A percentile compares a stretch with the other conserved stretches of the same genome.
Evolutionary conservation across 23 tunicate genomes (phyloP).

Genomic region (Styela plicata): DNA sequence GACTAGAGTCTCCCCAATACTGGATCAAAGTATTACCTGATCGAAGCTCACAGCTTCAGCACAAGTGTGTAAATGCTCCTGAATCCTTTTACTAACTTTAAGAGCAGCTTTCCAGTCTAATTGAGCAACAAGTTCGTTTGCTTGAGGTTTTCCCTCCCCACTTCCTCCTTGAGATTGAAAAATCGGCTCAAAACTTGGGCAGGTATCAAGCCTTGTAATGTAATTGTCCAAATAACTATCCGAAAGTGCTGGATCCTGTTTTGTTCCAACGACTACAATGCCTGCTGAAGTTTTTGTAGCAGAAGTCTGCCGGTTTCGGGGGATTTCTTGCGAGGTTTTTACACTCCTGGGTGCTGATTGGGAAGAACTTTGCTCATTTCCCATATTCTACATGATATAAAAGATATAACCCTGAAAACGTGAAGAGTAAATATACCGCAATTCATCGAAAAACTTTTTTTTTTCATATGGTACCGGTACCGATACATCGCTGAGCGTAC

Average conservation of each 20-base stretch:
- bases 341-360: not conserved
- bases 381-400: constrained; percentile 15
- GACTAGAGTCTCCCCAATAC: no score
- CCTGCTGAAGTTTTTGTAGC: not conserved
- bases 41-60: constrained; percentile 65
- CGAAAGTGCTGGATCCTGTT: constrained; percentile 6
- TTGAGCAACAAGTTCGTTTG: constrained; percentile 33
- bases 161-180: constrained; percentile 19
- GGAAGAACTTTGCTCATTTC: constrained; percentile 37
- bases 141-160: constrained; percentile 39
- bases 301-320: not conserved
- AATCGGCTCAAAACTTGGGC: constrained; percentile 78
- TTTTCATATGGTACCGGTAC: no score
- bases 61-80: constrained; percentile 61
- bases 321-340: not conserved
- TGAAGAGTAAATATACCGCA: no score
- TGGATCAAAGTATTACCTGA: no score
- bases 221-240: constrained; percentile 26
- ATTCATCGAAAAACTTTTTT: no score
- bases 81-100: constrained; percentile 41
- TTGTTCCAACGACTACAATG: not conserved
- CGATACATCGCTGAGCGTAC: no score
- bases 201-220: constrained; percentile 42
- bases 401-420: not conserved
- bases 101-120: constrained; percentile 49